Evolutionary conservation across 2,888 invertebrate genomes (phyloP).

Genomic region (Cenopis cana): DNA sequence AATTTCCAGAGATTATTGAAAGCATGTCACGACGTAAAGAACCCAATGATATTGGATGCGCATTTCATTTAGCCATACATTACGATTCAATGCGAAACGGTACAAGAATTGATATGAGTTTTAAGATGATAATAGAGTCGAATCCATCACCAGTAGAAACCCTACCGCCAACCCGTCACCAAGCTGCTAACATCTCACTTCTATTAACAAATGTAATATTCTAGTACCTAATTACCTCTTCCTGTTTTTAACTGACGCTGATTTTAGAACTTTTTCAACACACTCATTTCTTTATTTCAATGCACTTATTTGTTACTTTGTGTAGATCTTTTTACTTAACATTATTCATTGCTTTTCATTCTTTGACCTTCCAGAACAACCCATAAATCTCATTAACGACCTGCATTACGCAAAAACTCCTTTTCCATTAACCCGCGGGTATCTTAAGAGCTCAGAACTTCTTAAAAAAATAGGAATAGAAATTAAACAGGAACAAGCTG

Average conservation of each 20-base stretch:
- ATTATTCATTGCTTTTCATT: slow-evolving; percentile 74
- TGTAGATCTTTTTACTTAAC: slow-evolving; percentile 50
- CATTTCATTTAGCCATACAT: slow-evolving; percentile 75
- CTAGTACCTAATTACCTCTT: slow-evolving; percentile 6
- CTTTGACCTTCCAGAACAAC: slow-evolving; percentile 77
- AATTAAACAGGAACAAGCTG: slow-evolving; percentile 45
- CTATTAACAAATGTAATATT: slow-evolving; percentile 27
- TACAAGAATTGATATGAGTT: slow-evolving; percentile 6
- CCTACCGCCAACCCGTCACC: slow-evolving; percentile 20
- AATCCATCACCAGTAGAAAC: slow-evolving; percentile 17
- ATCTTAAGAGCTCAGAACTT: slow-evolving; percentile 61
- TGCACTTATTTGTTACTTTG: slow-evolving; percentile 12
- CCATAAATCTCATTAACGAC: slow-evolving; percentile 63
- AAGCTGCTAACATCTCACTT: not conserved
- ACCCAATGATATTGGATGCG: slow-evolving; percentile 69
- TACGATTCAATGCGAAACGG: slow-evolving; percentile 5
- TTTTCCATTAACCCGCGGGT: slow-evolving; percentile 78
- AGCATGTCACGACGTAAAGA: slow-evolving; percentile 62
- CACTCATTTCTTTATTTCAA: slow-evolving; percentile 26
- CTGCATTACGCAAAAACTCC: slow-evolving; percentile 71
- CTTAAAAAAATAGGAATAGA: slow-evolving; percentile 46
- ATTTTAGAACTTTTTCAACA: not conserved
- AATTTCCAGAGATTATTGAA: slow-evolving; percentile 59
- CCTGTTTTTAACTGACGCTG: slow-evolving; percentile 6
- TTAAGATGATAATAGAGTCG: slow-evolving; percentile 12